phyloP scores from a whole-genome alignment of 2,888 invertebrate species.

The Drosophila helvetica region DNA sequence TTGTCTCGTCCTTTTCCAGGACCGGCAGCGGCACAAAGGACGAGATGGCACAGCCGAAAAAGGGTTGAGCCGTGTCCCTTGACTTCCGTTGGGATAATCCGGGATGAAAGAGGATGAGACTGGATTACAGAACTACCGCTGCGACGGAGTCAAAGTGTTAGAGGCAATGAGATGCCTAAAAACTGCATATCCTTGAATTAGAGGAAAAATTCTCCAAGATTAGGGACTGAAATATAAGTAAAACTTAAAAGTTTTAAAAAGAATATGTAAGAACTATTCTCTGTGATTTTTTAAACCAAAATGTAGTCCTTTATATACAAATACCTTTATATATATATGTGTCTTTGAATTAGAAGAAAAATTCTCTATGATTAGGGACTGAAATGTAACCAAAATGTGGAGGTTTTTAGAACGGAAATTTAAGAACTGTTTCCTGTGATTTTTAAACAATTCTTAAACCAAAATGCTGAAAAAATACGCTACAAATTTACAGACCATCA shows the following conservation, averaged over 20 bases:
- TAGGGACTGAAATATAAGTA: background rate
- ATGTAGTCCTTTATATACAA: no score
- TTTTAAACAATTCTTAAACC: no score
- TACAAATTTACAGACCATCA: no score
- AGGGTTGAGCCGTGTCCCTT: conserved; percentile 64
- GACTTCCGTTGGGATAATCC: conserved; percentile 79
- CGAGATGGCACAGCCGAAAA: conserved; percentile 51
- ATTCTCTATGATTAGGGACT: no score
- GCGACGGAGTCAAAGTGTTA: conserved; percentile 36
- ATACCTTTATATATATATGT: no score
- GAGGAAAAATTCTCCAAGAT: background rate
- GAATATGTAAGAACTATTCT: background rate
- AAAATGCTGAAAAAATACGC: no score
- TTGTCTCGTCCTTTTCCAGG: conserved; percentile 20
- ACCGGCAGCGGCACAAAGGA: conserved; percentile 53
- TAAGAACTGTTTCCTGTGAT: no score
- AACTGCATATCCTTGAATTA: background rate
- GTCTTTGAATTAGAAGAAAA: no score
- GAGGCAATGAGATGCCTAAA: background rate
- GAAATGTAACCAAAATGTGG: no score
- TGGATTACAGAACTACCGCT: conserved; percentile 54
- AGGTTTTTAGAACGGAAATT: no score
- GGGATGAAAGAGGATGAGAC: conserved; percentile 76
- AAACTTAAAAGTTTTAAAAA: background rate
- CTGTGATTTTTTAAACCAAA: background rate